Evolutionary conservation across 2,113 vertebrate species (phyloP), one percentile per base, ranked within the genome.

Genomic region (Malurus elegans): DNA sequence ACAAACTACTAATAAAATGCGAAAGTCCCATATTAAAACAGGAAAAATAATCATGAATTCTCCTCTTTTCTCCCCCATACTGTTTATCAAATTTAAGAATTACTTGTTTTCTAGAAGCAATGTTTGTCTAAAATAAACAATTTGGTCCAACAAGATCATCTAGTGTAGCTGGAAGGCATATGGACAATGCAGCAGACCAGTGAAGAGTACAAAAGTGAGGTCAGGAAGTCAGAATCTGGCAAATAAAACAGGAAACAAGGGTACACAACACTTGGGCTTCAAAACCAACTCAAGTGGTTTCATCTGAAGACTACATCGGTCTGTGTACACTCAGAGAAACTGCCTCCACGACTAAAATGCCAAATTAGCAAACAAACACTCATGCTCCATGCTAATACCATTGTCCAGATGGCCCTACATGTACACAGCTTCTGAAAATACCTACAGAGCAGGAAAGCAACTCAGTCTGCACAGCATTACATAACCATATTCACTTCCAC

Each of bases 391-490:
- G 51, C 44, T 60, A 84, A 32, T 29, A 74, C 18, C 72, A 86
- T 72, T 78, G 89, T 69, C 70, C 87, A 90, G 74, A 83, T 73
- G 70, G 84, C 62, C 62, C 66, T 48, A 72, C n/a, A 14, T 9
- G 36, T 57, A 86, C n/a, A 69, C 9, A 92, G 66, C 65, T 82
- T 79, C 86, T 89, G 75, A 90, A 85, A 84, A 91, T 64, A 88
- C 81, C 91, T 69, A 93, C 32, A 66, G 50, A 95, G 53, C 58
- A 82, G 57, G 40, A 82, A 85, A 84, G 19, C 70, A 86, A 95
- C 61, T 34, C 20, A 17, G 42, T 67, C 81, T 74, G 47, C 71
- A 73, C 47, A 66, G 53, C 62, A 48, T 48, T 81, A 58, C 29
- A 71, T 57, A 85, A 80, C 21, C 61, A 69, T 24, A 58, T 85